Evolutionary conservation across 2,888 invertebrate genomes (phyloP), one percentile per base, ranked within the genome.

Genomic region (Amaurobius ferox): DNA sequence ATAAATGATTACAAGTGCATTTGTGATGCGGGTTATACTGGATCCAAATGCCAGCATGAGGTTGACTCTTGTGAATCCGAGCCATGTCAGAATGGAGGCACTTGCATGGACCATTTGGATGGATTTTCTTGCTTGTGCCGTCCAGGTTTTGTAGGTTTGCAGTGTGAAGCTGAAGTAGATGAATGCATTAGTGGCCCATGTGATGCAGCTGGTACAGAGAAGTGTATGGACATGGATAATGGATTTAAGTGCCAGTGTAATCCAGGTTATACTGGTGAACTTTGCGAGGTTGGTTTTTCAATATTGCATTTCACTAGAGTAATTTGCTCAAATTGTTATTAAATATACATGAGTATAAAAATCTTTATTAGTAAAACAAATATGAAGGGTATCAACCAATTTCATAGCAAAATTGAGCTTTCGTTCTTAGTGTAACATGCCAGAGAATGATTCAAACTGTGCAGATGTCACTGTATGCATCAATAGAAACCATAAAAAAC

Each of bases 21-120:
- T 73, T 98, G 98, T 90, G 97, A 97, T 91, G 94, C 96, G n/a
- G 98, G 98, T 0, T 98, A 95, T 90, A 97, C 97, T 0, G 98
- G 98, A 61, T 85, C 86, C 13, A 79, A 79, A 28, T 98, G 98
- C 91, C 98, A 98, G 90, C 97, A 98, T 90, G 94, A 96, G 0
- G 95, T 98, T 81, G 98, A 98, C 90, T 97, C 97, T 90, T 98
- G 98, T 90, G 94, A 95, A 28, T 95, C 96, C 0, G 93, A 94
- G 88, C 97, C 98, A 0, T 98, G 98, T 91, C 96, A 97, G 90
- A 97, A 98, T 90, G 96, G 97, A 29, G 98, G 96, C 0, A 94
- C 95, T 0, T 98, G 98, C 90, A 91, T 94, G 0, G 96, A 98
- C 90, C 95, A 96, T 90, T 93, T 96, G 26, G 97, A 97, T 90